A percentile compares a stretch with the other conserved stretches of the same genome.
These are phyloP conservation scores for Phymanthus crucifer DNA, from an alignment of 92 coral and sea anemone species.

Conservation along the genomic window DNA sequence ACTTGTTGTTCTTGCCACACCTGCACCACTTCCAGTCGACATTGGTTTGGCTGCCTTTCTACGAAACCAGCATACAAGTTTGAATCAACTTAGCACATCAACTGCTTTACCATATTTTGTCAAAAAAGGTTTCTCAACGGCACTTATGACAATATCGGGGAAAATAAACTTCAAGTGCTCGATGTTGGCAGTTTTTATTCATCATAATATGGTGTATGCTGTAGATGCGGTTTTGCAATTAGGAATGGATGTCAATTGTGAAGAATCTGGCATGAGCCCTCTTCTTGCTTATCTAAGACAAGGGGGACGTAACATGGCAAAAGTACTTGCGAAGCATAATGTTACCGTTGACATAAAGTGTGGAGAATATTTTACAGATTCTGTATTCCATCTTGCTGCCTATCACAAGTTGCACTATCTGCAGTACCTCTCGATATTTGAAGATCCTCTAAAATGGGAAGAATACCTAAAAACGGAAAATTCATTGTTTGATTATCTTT, in stretches of 20 bases:
- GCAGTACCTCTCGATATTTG: conserved; percentile 22
- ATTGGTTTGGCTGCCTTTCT: conserved; percentile 2
- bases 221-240: conserved; percentile 2
- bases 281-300: conserved; percentile 44
- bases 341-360: conserved; percentile 53
- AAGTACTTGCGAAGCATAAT: conserved; percentile 36
- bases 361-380: conserved; percentile 35
- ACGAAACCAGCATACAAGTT: background rate
- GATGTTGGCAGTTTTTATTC: background rate
- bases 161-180: background rate
- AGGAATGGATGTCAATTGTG: conserved; percentile 30
- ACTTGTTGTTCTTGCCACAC: conserved; percentile 7
- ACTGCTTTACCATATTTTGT: background rate
- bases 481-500: conserved; percentile 39
- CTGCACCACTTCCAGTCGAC: background rate
- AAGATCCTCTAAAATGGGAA: conserved; percentile 19
- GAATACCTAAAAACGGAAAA: conserved; percentile 13
- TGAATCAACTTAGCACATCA: background rate
- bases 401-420: conserved; percentile 42
- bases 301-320: conserved; percentile 55
- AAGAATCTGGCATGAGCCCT: conserved; percentile 42
- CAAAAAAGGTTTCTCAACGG: background rate
- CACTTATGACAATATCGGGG: background rate
- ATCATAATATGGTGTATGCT: conserved; percentile 8
- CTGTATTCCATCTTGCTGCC: conserved; percentile 66